Evolutionary conservation across 2,797 vertebrate species (phyloP).

Genomic region (Oreochromis mossambicus): DNA sequence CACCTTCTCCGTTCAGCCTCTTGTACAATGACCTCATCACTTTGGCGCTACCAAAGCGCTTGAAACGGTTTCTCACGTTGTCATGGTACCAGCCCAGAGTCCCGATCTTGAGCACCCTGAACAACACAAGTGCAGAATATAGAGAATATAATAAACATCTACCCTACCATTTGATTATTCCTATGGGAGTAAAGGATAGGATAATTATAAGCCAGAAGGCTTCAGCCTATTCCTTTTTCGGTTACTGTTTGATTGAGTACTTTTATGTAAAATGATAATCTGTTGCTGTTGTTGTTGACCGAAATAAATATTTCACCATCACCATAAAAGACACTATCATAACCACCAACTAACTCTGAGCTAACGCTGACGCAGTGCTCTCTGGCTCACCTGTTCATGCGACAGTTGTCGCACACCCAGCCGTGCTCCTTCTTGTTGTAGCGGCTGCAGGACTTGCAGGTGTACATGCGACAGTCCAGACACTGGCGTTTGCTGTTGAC

Average conservation of each 20-base stretch:
- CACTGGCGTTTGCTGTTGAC: constrained; percentile 84
- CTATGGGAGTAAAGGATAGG: no score
- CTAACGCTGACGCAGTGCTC: not conserved
- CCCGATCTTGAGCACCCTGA: constrained; percentile 86
- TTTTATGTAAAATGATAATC: no score
- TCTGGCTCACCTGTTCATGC: constrained; percentile 81
- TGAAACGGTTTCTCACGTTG: constrained; percentile 87
- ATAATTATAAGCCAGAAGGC: no score
- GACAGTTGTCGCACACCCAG: constrained; percentile 92
- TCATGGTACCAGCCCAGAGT: constrained; percentile 92
- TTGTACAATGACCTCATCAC: constrained; percentile 89
- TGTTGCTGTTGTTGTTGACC: no score
- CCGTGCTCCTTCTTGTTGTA: constrained; percentile 86
- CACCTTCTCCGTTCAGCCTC: constrained; percentile 81
- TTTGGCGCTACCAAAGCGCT: constrained; percentile 90
- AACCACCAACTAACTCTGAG: not conserved
- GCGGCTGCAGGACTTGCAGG: constrained; percentile 87
- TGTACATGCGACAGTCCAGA: constrained; percentile 82
- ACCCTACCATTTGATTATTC: no score
- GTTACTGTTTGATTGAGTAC: no score
- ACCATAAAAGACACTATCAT: not conserved
- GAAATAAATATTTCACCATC: no score
- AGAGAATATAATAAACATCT: not conserved
- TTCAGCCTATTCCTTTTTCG: no score
- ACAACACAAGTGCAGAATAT: not conserved